Evolutionary conservation across 1,140 invertebrate species (phyloP), one percentile per base, ranked within the genome.

Genomic region (Acromyrmex charruanus): DNA sequence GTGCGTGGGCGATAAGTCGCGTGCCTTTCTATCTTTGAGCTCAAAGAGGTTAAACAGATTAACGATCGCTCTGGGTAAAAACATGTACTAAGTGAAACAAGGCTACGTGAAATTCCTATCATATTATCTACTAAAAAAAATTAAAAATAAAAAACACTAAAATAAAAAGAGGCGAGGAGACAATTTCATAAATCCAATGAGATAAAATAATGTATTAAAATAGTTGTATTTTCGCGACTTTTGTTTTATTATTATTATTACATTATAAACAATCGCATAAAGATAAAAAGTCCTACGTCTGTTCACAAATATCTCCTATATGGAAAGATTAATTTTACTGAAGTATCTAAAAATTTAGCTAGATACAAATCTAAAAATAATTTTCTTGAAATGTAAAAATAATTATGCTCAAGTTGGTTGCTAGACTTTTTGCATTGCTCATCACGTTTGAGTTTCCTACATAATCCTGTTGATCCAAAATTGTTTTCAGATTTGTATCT

Each of bases 1-100:
- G 55, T 39, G 71, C 58, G 79, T 84, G 88, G 68, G 79, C 68
- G 85, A 77, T 80, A 77, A 59, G 59, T 84, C 85, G 77, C 85
- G 72, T 51, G 28, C 77, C 61, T 86, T 77, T 49, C 12, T 6
- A n/a, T 49, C 51, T 72, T 81, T 81, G 65, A 58, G n/a, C 65
- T 71, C 77, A 81, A 81, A 81, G 49, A 21, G 21, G 7, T 39
- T 66, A 66, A 66, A 51, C 9, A 18, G 49, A 55, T 21, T 10
- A 25, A 16, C 10, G 18, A 44, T 77, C 25, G 39, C 2, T 10
- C 16, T 44, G 55, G 6, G 35, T 10, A 18, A 80, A 68, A 39
- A 51, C 49, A 14, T 25, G 35, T 80, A 21, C 18, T 51, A 3
- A 7, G 3, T n/a, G 35, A 35, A 66, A n/a, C 35, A 0, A 9